Base-by-base conservation (phyloP, 2,797 vertebrate species). In the Acipenser transmontanus region DNA sequence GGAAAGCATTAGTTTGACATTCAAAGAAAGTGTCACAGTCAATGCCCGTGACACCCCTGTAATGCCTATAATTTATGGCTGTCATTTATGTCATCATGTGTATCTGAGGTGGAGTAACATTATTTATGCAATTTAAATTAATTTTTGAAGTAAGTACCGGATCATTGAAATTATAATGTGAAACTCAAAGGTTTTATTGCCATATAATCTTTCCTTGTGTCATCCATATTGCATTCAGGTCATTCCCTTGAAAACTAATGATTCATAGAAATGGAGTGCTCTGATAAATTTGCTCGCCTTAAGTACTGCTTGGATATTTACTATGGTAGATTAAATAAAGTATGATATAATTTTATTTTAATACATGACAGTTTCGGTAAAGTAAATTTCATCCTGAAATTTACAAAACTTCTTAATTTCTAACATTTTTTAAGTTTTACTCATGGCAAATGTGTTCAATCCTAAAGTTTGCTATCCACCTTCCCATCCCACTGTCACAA, bases 191-290 rank as follows among this genome's bases (percentile, higher is more conserved):
- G 13, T 60, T 60, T 60, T 17, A 60, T 60, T 60, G 59, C 59
- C 11, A 60, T 60, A 10, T 60, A 60, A 60, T 60, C n/a, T 60
- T 60, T 60, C 8, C 17, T 20, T 60, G 12, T 60, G 17, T 60
- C 59, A 60, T 60, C 59, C 14, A 17, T 60, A 13, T 60, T 20
- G 12, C 59, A 8, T 60, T 60, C 59, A 60, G 59, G 59, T 60
- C 13, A 60, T 60, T 60, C 11, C 59, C 59, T 60, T 60, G 59
- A 60, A 60, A 60, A 60, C 13, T 60, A 13, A 60, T 60, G 59
- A 60, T 20, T 60, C 59, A 60, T 60, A 60, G n/a, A 60, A 60
- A 60, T 34, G 34, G 51, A 52, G 51, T 52, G 51, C 51, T 7
- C 7, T 52, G 51, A 1, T 52, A 52, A 52, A 52, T 52, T 52